phyloP scores from a whole-genome alignment of 37 sponge, comb jelly and placozoan species.

The Hormiphora californensis region DNA sequence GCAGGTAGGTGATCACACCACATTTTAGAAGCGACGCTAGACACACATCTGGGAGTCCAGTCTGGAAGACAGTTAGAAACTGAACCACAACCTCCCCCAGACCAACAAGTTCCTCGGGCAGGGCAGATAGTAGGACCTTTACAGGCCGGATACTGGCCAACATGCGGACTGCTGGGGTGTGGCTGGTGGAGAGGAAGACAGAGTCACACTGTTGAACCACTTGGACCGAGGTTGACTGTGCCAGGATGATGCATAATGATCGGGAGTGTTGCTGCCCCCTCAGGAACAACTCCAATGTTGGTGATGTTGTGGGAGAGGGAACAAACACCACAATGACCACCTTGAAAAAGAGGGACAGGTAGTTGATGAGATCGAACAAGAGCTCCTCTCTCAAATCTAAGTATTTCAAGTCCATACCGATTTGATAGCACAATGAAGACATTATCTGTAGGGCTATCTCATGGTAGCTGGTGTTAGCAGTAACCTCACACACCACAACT shows the following conservation, averaged over 20 bases:
- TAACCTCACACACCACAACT: not conserved
- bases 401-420: not conserved
- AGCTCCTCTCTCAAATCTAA: not conserved
- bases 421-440: conserved; percentile 5
- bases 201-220: conserved; percentile 10
- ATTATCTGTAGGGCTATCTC: not conserved
- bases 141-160: not conserved
- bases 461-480: not conserved
- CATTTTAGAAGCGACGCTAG: not conserved
- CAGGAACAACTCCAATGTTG: not conserved
- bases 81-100: not conserved
- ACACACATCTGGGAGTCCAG: conserved; percentile 6
- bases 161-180: not conserved
- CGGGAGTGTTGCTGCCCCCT: not conserved
- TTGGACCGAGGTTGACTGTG: not conserved
- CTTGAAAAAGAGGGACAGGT: conserved; percentile 30
- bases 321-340: not conserved
- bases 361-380: not conserved
- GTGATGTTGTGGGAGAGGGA: not conserved
- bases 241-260: conserved; percentile 6
- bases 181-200: not conserved
- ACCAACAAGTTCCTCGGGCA: not conserved
- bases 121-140: too few species aligned
- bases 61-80: not conserved
- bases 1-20: not conserved